Evolutionary conservation across 2,113 vertebrate genomes (phyloP).

Genomic region (Mustelus asterias): DNA sequence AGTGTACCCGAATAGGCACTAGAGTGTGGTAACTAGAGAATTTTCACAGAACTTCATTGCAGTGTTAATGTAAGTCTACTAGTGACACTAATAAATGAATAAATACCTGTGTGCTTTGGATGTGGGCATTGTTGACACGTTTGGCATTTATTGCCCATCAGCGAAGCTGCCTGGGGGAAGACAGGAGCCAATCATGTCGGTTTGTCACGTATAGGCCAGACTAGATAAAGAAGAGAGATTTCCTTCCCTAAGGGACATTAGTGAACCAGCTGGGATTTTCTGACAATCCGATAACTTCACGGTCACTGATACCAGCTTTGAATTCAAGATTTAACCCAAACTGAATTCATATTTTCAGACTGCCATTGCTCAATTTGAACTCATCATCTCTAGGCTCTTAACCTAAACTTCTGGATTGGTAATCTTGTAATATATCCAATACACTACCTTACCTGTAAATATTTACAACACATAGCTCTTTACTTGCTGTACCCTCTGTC

Average conservation of each 20-base stretch:
- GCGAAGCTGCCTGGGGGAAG: no score
- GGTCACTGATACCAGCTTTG: neutral
- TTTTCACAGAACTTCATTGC: no score
- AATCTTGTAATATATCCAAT: neutral
- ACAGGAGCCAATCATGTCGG: neutral
- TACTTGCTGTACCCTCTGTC: neutral
- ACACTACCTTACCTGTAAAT: neutral
- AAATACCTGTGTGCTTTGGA: neutral
- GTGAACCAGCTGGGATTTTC: neutral
- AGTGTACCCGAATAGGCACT: no score
- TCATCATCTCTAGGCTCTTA: neutral
- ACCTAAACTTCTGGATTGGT: neutral
- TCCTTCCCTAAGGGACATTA: neutral
- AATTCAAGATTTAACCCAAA: neutral
- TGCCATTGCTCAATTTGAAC: neutral
- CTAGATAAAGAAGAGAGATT: neutral
- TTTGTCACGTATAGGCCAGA: neutral
- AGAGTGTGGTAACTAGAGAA: no score
- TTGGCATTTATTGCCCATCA: neutral
- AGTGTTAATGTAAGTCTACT: no score
- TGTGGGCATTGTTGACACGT: neutral
- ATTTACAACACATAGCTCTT: neutral
- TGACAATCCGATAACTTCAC: neutral
- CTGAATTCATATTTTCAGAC: neutral
- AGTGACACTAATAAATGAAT: no score